Percentiles rank a stretch among this genome's conserved stretches.
Conservation (phyloP, 2,888 invertebrate species). For the Mystacides longicornis region DNA sequence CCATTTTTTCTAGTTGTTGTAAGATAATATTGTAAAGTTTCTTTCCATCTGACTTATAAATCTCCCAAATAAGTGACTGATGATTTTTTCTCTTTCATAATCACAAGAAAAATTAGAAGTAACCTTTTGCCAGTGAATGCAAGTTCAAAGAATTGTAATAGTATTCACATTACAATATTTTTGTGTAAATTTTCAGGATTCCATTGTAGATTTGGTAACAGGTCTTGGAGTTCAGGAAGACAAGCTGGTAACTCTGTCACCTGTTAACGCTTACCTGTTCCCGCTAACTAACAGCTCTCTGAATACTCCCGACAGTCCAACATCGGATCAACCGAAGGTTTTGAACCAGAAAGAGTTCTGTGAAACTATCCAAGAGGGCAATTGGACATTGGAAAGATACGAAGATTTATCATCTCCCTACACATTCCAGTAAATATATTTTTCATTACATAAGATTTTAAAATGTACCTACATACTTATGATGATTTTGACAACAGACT, state of each 20-base stretch:
- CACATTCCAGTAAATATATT: slow-evolving; percentile 57
- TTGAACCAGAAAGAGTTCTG: slow-evolving; percentile 55
- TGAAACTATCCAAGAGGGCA: slow-evolving; percentile 45
- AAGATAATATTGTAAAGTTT: no score
- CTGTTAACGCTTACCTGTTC: slow-evolving; percentile 62
- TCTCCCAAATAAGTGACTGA: no score
- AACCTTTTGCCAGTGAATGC: no score
- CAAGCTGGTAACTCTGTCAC: slow-evolving; percentile 64
- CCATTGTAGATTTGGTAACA: slow-evolving; percentile 62
- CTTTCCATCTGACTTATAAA: no score
- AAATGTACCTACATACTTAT: no score
- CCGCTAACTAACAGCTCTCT: slow-evolving; percentile 54
- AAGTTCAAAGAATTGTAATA: no score
- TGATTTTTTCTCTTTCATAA: no score
- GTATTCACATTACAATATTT: no score
- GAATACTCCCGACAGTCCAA: slow-evolving; percentile 63
- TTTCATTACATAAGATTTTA: no score
- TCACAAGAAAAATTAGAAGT: no score
- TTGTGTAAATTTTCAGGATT: slow-evolving; percentile 63
- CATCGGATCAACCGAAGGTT: slow-evolving; percentile 48
- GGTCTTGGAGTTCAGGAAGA: slow-evolving; percentile 64
- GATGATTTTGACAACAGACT: no score
- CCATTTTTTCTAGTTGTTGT: no score
- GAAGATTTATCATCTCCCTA: slow-evolving; percentile 72
- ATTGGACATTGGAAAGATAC: slow-evolving; percentile 70